Base-by-base conservation (phyloP, 2,888 invertebrate genomes). In the Torymus auratus region DNA sequence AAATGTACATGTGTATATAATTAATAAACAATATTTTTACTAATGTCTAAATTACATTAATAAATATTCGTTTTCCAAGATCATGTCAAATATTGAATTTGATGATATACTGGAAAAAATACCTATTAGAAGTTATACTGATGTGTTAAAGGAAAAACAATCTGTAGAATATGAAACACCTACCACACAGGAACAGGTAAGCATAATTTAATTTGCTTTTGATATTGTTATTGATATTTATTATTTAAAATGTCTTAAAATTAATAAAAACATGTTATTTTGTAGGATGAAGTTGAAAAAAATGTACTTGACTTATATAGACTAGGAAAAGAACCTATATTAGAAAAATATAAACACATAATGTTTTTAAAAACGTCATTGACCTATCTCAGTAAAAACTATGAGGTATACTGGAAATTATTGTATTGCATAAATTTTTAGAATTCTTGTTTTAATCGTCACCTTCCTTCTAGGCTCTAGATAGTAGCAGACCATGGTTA, bases 401-500 rank as follows among this genome's bases (percentile, higher is more conserved):
- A 96, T 88, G 94, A 95, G 91, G 93, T 86, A 84, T 70, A 55
- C 14, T 5, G 2, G 20, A 20, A 56, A 61, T 23, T 50, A 60
- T 17, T 13, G 13, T 52, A 52, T 17, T 15, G 50, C 15, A 53
- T 53, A 13, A 1, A 53, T 67, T 20, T n/a, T 71, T 17, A 20
- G 17, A 28, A 60, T 52, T 1, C 15, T 23, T 20, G 17, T 71
- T 50, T 65, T 50, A 50, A 15, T 5, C 20, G 20, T 62, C 15
- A 41, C 41, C 56, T 78, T 61, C 67, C 61, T 78, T 83, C 72
- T 80, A 94, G 94, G 94, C 94, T 88, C 92, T 99, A 84, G 99
- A 99, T 93, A 96, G 97, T 12, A 99, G 98, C 91, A 94, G 98
- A 86, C 95, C 99, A 10, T 99, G 99, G 99, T 92, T 99, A 82